These are phyloP conservation scores for Fistularia commersonii DNA, from an alignment of 2,797 vertebrate species.

Conservation along the genomic window DNA sequence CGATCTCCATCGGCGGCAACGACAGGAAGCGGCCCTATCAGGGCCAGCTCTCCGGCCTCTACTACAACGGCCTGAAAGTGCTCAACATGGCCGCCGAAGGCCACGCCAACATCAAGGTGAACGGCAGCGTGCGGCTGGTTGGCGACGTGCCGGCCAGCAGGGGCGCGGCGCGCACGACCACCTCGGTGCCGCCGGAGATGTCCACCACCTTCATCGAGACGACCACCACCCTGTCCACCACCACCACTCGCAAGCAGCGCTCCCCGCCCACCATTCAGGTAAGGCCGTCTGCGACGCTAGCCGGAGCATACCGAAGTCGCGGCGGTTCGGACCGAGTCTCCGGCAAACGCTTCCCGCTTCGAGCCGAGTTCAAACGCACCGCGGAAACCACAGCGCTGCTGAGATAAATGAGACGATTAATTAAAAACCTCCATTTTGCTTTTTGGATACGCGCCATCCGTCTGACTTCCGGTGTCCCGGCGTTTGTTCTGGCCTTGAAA, in stretches of 20 bases:
- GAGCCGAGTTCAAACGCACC: no score
- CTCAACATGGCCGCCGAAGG: slow-evolving; percentile 96
- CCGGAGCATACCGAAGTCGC: no score
- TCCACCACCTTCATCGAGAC: slow-evolving; percentile 97
- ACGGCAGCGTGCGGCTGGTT: slow-evolving; percentile 93
- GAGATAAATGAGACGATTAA: no score
- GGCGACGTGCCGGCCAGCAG: slow-evolving; percentile 90
- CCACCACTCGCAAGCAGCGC: slow-evolving; percentile 93
- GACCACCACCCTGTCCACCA: slow-evolving; percentile 94
- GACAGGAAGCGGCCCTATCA: slow-evolving; percentile 94
- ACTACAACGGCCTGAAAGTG: slow-evolving; percentile 97
- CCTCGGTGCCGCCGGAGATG: slow-evolving; percentile 91
- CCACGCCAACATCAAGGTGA: slow-evolving; percentile 91
- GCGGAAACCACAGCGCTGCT: no score
- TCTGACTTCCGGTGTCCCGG: no score
- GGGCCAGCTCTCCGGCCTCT: slow-evolving; percentile 95
- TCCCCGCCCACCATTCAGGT: slow-evolving; percentile 93
- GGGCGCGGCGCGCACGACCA: slow-evolving; percentile 86
- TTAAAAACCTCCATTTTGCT: no score
- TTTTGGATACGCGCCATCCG: no score
- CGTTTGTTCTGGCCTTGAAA: no score
- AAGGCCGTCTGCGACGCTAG: slow-evolving; percentile 5
- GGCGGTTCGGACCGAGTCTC: no score
- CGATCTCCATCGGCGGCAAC: slow-evolving; percentile 94
- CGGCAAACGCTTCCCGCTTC: no score